Conservation (phyloP, 1,140 invertebrate genomes). For the Parasteatoda tepidariorum region DNA sequence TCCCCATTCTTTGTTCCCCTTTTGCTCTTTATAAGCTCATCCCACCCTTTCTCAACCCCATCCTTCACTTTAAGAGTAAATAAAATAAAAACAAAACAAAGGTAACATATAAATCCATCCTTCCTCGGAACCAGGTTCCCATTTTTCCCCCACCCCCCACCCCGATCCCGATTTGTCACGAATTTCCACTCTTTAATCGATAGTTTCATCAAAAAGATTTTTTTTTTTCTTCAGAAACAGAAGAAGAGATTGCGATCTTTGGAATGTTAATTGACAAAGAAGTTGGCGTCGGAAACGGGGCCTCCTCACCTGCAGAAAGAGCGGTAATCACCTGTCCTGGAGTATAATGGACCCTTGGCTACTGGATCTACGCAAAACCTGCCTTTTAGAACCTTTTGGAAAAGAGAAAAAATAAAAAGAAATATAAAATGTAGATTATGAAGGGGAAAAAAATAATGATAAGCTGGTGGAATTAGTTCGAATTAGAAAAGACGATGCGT, state of each 20-base stretch:
- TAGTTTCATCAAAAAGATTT: conserved; percentile 4
- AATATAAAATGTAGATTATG: neutral
- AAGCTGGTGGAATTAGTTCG: too few relatives aligned
- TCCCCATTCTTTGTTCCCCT: neutral
- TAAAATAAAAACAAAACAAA: neutral
- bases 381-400: too few relatives aligned
- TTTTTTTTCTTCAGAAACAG: neutral
- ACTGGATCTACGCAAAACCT: conserved; percentile 40
- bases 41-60: neutral
- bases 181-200: conserved; percentile 53
- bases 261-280: conserved; percentile 56
- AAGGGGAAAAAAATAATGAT: neutral
- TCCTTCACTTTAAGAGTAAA: conserved; percentile 2
- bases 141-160: neutral
- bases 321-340: conserved; percentile 45
- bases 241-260: conserved; percentile 37
- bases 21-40: neutral
- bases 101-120: neutral
- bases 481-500: too few relatives aligned
- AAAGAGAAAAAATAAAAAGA: neutral
- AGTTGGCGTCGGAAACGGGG: conserved; percentile 34
- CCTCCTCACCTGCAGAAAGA: conserved; percentile 31
- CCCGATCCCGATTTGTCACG: conserved; percentile 41
- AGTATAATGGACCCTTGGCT: conserved; percentile 19
- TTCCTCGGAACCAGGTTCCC: neutral